Conservation (phyloP, 2,113 vertebrate species). For the human (Homo sapiens) region DNA sequence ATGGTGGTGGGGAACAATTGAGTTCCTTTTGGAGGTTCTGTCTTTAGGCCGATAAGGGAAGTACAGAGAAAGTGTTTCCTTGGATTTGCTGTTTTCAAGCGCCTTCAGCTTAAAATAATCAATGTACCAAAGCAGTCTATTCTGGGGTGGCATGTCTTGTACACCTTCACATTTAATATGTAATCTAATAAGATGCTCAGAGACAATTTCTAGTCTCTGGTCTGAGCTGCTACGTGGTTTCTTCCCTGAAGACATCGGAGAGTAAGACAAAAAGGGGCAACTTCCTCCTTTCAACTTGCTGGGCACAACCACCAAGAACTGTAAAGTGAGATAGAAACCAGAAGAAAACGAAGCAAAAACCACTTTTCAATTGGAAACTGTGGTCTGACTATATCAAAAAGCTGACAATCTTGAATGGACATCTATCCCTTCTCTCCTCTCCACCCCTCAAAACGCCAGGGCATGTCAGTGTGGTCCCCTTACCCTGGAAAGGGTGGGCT, state of each 20-base stretch:
- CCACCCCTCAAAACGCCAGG: neutral
- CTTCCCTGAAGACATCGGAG: neutral
- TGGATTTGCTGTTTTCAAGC: neutral
- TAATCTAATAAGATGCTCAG: neutral
- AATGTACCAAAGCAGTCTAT: neutral
- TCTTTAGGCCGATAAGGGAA: neutral
- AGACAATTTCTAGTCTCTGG: neutral
- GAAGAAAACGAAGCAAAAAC: neutral
- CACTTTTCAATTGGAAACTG: neutral
- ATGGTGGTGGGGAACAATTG: accelerated
- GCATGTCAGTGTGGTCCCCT: neutral
- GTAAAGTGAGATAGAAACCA: neutral
- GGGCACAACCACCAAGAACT: neutral
- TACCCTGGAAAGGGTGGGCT: neutral
- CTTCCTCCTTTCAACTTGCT: neutral
- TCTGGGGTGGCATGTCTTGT: neutral
- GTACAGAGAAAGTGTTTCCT: neutral
- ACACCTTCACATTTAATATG: neutral
- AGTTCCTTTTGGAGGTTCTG: neutral
- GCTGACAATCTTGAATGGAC: neutral
- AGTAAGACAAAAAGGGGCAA: neutral
- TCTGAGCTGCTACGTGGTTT: neutral
- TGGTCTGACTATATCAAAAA: neutral
- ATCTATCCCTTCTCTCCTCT: neutral
- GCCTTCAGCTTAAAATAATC: neutral